Conservation (phyloP, 2,888 invertebrate genomes). For the Pollenia amentaria region DNA sequence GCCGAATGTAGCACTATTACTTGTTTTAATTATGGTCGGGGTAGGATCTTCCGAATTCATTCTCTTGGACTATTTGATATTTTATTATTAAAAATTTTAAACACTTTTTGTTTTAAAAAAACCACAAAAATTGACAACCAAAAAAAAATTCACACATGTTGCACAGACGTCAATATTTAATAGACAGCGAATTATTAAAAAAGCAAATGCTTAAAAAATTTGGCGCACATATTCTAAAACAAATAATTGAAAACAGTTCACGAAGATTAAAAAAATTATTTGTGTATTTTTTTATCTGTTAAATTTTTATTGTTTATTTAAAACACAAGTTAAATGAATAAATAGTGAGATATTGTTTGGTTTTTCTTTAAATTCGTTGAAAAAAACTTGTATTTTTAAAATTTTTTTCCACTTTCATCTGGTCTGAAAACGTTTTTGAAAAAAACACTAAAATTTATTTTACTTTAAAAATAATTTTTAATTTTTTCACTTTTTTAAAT, state of each 20-base stretch:
- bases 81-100: too few relatives aligned
- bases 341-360: neutral
- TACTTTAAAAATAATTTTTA: neutral
- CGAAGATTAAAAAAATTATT: neutral
- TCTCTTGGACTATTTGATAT: too few relatives aligned
- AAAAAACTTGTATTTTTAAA: neutral
- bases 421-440: conserved; percentile 9
- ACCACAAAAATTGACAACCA: neutral
- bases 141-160: conserved; percentile 44
- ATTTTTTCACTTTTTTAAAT: conserved; percentile 5
- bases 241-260: conserved; percentile 26
- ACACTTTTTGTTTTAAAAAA: neutral
- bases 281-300: neutral
- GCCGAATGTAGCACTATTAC: too few relatives aligned
- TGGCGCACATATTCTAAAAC: conserved; percentile 39
- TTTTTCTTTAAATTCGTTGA: neutral
- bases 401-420: conserved; percentile 30
- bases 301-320: neutral
- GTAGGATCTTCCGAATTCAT: too few relatives aligned
- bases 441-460: neutral
- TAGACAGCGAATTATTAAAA: neutral
- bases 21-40: too few relatives aligned
- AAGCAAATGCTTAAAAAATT: neutral
- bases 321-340: neutral
- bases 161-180: conserved; percentile 51